Percentiles rank a stretch among this genome's conserved stretches.
Evolutionary conservation across 2,888 invertebrate genomes (phyloP).

Genomic region (Folsomia candida): DNA sequence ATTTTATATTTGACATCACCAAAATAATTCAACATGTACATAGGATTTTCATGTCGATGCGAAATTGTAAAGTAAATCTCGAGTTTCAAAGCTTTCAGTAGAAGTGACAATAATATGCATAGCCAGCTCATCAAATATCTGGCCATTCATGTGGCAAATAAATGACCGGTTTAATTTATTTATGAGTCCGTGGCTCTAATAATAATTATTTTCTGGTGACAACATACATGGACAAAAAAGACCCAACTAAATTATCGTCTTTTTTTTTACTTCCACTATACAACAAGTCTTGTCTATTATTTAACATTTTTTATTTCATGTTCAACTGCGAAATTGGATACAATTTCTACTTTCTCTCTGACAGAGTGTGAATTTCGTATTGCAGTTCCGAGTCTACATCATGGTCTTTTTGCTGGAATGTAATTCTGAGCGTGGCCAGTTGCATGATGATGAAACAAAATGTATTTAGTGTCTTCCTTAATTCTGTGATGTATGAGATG

Average conservation of each 20-base stretch:
- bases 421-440: neutral
- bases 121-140: no score
- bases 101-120: no score
- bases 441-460: neutral
- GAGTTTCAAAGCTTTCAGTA: neutral
- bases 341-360: neutral
- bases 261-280: neutral
- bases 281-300: neutral
- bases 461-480: neutral
- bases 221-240: neutral
- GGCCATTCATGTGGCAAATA: neutral
- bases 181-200: neutral
- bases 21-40: neutral
- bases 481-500: slow-evolving; percentile 15
- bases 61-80: neutral
- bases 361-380: no score
- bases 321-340: neutral
- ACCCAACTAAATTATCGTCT: neutral
- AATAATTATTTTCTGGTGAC: neutral
- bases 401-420: no score
- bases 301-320: neutral
- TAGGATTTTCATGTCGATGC: neutral
- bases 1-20: neutral
- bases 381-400: no score
- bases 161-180: neutral